phyloP scores from a whole-genome alignment of 2,797 vertebrate species.

The Hozukius guyotensis region DNA sequence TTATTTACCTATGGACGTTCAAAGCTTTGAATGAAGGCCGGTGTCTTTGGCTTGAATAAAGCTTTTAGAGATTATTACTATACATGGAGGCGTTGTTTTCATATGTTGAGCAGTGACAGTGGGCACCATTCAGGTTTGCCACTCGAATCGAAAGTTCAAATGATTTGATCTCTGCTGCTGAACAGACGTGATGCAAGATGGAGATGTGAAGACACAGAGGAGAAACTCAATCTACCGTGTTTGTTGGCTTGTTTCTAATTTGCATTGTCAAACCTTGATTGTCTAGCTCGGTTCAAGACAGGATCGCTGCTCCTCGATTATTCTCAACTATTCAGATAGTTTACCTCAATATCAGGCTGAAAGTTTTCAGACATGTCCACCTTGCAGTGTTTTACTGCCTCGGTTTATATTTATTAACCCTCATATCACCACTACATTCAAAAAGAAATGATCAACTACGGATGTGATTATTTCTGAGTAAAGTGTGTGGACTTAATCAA shows the following conservation, averaged over 20 bases:
- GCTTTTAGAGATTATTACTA: neutral
- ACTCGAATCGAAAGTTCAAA: neutral
- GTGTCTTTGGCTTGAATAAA: neutral
- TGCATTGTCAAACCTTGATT: neutral
- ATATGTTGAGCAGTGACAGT: neutral
- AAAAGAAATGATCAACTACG: neutral
- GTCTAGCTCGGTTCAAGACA: neutral
- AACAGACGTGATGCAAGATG: neutral
- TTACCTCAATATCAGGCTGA: neutral
- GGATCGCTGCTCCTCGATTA: neutral
- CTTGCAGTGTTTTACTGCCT: neutral
- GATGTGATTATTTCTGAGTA: neutral
- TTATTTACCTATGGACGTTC: neutral
- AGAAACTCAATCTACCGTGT: neutral
- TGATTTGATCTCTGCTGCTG: neutral
- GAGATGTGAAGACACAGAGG: neutral
- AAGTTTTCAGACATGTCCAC: neutral
- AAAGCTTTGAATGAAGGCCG: neutral
- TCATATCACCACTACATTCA: neutral
- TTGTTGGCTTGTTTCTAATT: neutral
- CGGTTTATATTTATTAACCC: neutral
- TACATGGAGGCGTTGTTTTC: neutral
- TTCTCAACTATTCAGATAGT: neutral
- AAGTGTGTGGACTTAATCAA: neutral
- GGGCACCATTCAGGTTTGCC: neutral